Base-by-base conservation (phyloP, 35 echinoderm and acorn worm genomes). In the Eucidaris tribuloides region DNA sequence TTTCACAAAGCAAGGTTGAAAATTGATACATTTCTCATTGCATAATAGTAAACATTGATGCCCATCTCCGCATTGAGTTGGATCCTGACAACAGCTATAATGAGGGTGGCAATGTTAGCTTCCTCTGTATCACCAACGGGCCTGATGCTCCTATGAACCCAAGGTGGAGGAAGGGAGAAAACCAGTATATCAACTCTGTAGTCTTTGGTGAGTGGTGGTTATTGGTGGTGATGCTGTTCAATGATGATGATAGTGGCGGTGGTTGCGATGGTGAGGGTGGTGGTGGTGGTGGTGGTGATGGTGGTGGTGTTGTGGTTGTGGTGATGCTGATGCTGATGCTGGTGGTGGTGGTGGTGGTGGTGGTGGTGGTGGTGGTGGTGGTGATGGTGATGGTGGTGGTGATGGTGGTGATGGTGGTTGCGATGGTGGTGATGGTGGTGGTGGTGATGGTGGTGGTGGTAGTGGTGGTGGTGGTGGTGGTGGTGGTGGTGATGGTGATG, bases 41-140 rank as follows among this genome's bases (percentile, higher is more conserved):
- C 14, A 44, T 20, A n/a, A 43, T 40, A 74, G 68, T 74, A 40
- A 74, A 40, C 9, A 74, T 74, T 3, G 68, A 74, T 43, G 68
- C 68, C 38, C 38, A 74, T 40, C 38, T 88, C 7, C 58, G 41
- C 9, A 88, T 88, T 1, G 85, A 88, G 43, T 62, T 88, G 18
- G 85, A 77, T 36, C 85, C 76, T 31, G 76, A 62, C 20, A 86
- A 56, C 32, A 68, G 82, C 28, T 87, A 88, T 9, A 76, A 55
- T 5, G 41, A 79, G 14, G 92, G 92, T 19, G 86, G 84, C 15
- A 89, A 83, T 43, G 76, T 94, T 2, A 80, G 60, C 19, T 50
- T 94, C 35, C 60, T 89, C 37, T 94, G 92, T 22, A 90, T 85
- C 62, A 94, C 92, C 37, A 94, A 83, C n/a, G 92, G 92, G 17